Percentiles rank a stretch among this genome's conserved stretches.
Conservation (phyloP, 2,113 vertebrate species). For the Clarias gariepinus region DNA sequence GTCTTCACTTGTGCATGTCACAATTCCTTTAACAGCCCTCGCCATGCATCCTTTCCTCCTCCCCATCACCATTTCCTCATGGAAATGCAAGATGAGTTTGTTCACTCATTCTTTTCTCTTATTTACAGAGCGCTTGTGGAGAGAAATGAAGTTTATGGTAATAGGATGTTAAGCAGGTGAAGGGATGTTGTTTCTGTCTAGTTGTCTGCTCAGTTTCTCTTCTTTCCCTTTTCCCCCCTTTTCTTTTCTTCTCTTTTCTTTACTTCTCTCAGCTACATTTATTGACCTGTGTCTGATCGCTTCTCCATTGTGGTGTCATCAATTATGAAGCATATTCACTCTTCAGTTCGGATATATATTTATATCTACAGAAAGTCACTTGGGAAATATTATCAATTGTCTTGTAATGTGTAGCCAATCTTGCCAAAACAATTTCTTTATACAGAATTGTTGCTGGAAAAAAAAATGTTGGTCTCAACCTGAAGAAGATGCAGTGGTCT, state of each 20-base stretch:
- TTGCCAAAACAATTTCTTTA: slow-evolving; percentile 7
- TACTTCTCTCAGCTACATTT: slow-evolving; percentile 40
- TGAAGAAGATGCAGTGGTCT: slow-evolving; percentile 21
- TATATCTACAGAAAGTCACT: not conserved
- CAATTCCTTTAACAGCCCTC: slow-evolving; percentile 25
- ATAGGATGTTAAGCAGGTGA: slow-evolving; percentile 60
- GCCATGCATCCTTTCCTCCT: slow-evolving; percentile 6
- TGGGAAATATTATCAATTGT: slow-evolving; percentile 40
- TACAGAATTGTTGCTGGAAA: not conserved
- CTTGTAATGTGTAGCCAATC: slow-evolving; percentile 37
- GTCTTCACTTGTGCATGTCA: slow-evolving; percentile 41
- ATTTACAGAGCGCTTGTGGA: slow-evolving; percentile 62
- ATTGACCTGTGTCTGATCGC: slow-evolving; percentile 33
- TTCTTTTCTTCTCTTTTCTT: slow-evolving; percentile 11
- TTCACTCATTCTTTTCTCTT: slow-evolving; percentile 58
- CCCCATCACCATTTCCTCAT: slow-evolving; percentile 33
- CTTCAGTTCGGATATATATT: not conserved
- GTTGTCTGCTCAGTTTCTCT: slow-evolving; percentile 17
- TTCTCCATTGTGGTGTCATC: slow-evolving; percentile 19
- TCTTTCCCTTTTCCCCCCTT: slow-evolving; percentile 30
- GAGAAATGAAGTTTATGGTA: slow-evolving; percentile 61
- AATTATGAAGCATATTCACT: slow-evolving; percentile 18
- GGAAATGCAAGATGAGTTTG: slow-evolving; percentile 56
- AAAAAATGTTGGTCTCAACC: not conserved
- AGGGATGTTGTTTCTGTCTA: slow-evolving; percentile 47